Base-by-base conservation (phyloP, 2,888 invertebrate species). In the Drosophila borealis region DNA sequence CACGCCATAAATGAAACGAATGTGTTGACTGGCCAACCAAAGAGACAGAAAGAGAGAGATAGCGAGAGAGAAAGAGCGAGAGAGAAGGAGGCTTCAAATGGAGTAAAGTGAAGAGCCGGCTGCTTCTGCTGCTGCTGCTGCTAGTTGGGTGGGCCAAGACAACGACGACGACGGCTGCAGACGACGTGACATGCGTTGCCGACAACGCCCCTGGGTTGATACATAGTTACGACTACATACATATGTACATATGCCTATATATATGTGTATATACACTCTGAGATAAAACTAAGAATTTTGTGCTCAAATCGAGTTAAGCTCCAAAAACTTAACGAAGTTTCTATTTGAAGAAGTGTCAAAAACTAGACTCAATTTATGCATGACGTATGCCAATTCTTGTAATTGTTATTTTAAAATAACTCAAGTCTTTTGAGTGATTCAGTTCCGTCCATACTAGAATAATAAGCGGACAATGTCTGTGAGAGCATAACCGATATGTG, bases 1-100 rank as follows among this genome's bases (percentile, higher is more conserved):
- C 85, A 89, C 81, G 79, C 88, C 87, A 87, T 89, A 89, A 85
- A 89, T 74, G 88, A 72, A 81, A 80, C 85, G 87, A 77, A 88
- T 83, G 81, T 74, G 89, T 68, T 73, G 84, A 87, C 77, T 75
- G 83, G 69, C 46, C 63, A 64, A 54, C 13, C 33, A 57, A 21
- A 48, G 55, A 17, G 19, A 19, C 44, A 37, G 17, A 42, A 11
- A 42, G 41, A n/a, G 13, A 11, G n/a, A 53, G 33, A 39, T 9
- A 39, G 33, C 13, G 39, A 41, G 41, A 11, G 11, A n/a, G 17
- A 49, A 42, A 53, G 49, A 33, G 4, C 33, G 25, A 33, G 37
- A 57, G 41, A 51, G 59, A 51, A 64, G 41, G 53, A 45, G 62
- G 29, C 29, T 29, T 8, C 29, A 29, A 71, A 44, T 63, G 66